A percentile compares a stretch with the other conserved stretches of the same genome.
phyloP scores from a whole-genome alignment of 64 coral and sea anemone genomes.

The Actinia equina region DNA sequence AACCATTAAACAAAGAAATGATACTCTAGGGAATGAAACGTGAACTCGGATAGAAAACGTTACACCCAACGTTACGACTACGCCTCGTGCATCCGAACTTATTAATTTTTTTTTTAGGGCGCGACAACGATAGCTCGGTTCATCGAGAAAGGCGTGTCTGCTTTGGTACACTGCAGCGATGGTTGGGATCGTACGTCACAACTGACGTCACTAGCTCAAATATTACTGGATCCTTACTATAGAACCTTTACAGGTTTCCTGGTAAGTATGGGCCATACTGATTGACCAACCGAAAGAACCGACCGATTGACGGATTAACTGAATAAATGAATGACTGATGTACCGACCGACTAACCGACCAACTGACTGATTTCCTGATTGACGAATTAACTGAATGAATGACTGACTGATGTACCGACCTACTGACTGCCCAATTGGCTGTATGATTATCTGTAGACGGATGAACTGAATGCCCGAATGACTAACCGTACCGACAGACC shows the following conservation, averaged over 20 bases:
- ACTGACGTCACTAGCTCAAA: constrained; percentile 79
- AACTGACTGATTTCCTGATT: no score
- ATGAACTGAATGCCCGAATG: no score
- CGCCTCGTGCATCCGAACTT: neutral
- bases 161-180: constrained; percentile 96
- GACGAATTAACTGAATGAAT: neutral
- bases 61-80: no score
- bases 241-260: constrained; percentile 93
- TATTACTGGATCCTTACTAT: constrained; percentile 89
- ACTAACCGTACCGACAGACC: neutral
- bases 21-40: no score
- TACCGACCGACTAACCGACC: no score
- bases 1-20: no score
- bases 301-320: no score
- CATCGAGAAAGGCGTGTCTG: constrained; percentile 87
- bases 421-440: no score
- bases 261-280: constrained; percentile 2
- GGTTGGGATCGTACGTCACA: constrained; percentile 98
- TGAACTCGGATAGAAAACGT: no score
- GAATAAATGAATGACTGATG: neutral
- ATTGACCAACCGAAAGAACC: no score
- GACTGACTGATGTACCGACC: no score
- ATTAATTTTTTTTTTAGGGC: constrained; percentile 36
- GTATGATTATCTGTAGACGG: no score
- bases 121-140: constrained; percentile 81